phyloP scores from a whole-genome alignment of 2,888 invertebrate genomes.

The Venustoraphidia nigricollis region DNA sequence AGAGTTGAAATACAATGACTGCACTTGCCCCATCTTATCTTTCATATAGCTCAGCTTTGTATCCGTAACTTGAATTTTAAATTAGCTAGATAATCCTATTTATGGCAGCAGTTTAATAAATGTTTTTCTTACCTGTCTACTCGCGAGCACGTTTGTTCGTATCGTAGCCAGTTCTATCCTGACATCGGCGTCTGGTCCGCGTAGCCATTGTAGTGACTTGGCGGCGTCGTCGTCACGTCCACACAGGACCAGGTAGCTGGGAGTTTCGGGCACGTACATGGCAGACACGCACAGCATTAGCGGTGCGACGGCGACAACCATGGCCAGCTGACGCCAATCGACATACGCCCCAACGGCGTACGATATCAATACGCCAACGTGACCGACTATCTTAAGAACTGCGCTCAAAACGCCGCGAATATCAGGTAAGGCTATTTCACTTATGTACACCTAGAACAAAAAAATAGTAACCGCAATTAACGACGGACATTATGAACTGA shows the following conservation, averaged over 20 bases:
- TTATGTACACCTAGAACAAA: constrained; percentile 63
- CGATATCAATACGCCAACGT: constrained; percentile 69
- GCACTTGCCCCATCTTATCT: no score
- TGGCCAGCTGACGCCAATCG: constrained; percentile 73
- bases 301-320: constrained; percentile 64
- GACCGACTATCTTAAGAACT: constrained; percentile 70
- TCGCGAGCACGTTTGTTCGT: constrained; percentile 46
- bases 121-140: constrained; percentile 9
- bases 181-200: constrained; percentile 69
- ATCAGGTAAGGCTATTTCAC: constrained; percentile 77
- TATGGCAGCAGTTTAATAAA: no score
- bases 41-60: no score
- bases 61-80: no score
- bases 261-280: constrained; percentile 76
- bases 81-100: no score
- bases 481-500: not conserved
- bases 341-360: constrained; percentile 71
- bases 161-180: constrained; percentile 57
- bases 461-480: constrained; percentile 8
- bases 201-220: constrained; percentile 60
- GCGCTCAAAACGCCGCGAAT: constrained; percentile 78
- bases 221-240: constrained; percentile 63
- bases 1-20: no score
- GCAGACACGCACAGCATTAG: constrained; percentile 60
- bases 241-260: constrained; percentile 63